A percentile compares a stretch with the other conserved stretches of the same genome.
phyloP scores from a whole-genome alignment of 2,797 vertebrate species.

The Alcedo atthis region DNA sequence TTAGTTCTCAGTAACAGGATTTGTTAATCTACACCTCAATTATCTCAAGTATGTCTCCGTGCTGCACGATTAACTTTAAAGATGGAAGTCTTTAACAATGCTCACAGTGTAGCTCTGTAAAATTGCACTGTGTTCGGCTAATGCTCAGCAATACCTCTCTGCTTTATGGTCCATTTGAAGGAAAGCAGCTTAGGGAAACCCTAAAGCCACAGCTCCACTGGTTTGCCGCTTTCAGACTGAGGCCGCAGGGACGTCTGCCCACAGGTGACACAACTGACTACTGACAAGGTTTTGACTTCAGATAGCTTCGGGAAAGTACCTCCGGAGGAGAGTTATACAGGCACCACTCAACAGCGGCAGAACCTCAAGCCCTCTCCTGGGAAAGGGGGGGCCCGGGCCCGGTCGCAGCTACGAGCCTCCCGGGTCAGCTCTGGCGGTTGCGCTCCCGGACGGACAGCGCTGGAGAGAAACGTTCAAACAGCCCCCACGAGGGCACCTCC shows the following conservation, averaged over 20 bases:
- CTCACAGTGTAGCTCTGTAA: not conserved
- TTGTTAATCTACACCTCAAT: not conserved
- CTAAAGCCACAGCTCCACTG: not conserved
- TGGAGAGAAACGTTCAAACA: not conserved
- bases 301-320: not conserved
- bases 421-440: rapidly evolving
- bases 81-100: not conserved
- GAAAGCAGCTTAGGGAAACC: not conserved
- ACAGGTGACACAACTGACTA: not conserved
- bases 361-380: too few species aligned
- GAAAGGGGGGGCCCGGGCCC: too few species aligned
- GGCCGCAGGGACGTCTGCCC: not conserved
- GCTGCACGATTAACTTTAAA: not conserved
- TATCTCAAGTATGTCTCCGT: not conserved
- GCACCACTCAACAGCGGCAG: rapidly evolving
- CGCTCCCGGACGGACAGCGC: not conserved
- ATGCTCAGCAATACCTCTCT: not conserved
- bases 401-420: too few species aligned
- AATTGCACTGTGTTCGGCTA: rapidly evolving
- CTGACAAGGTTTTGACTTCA: not conserved
- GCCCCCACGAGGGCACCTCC: not conserved
- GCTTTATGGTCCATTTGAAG: not conserved
- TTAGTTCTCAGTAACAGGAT: not conserved
- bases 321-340: not conserved
- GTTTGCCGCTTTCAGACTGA: not conserved